Percentiles rank a stretch among this genome's conserved stretches.
Conservation (phyloP, 2,888 invertebrate genomes). For the Idaea dimidiata region DNA sequence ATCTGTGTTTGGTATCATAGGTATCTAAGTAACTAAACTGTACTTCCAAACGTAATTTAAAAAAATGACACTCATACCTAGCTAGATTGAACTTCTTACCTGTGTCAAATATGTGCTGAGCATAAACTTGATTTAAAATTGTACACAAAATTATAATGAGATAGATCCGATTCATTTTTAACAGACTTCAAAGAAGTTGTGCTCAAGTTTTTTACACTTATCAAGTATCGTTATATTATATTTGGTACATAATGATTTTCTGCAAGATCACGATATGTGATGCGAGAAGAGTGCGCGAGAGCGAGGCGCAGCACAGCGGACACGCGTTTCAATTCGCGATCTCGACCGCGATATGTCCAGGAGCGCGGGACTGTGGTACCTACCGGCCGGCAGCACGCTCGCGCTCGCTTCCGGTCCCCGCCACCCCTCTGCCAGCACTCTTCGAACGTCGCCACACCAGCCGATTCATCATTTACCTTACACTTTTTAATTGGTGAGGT, state of each 20-base stretch:
- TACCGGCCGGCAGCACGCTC: conserved; percentile 55
- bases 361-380: conserved; percentile 58
- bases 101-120: conserved; percentile 52
- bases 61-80: not conserved
- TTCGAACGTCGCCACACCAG: conserved; percentile 36
- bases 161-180: conserved; percentile 48
- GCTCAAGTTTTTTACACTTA: too few relatives aligned
- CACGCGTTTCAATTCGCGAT: conserved; percentile 75
- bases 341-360: conserved; percentile 69
- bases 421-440: conserved; percentile 54
- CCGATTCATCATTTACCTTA: conserved; percentile 67
- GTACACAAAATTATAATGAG: conserved; percentile 36
- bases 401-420: conserved; percentile 63
- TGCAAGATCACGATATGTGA: conserved; percentile 43
- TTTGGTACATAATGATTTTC: conserved; percentile 42
- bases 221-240: conserved; percentile 10
- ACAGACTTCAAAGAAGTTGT: too few relatives aligned
- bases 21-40: not conserved
- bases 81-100: conserved; percentile 34
- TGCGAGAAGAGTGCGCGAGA: conserved; percentile 54
- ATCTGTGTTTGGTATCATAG: not conserved
- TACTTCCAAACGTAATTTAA: conserved; percentile 9
- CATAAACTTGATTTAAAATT: conserved; percentile 41
- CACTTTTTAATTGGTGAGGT: conserved; percentile 78
- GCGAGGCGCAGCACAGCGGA: conserved; percentile 57